Evolutionary conservation across 2,888 invertebrate genomes (phyloP), one percentile per base, ranked within the genome.

Genomic region (Drosophila melanosoma): DNA sequence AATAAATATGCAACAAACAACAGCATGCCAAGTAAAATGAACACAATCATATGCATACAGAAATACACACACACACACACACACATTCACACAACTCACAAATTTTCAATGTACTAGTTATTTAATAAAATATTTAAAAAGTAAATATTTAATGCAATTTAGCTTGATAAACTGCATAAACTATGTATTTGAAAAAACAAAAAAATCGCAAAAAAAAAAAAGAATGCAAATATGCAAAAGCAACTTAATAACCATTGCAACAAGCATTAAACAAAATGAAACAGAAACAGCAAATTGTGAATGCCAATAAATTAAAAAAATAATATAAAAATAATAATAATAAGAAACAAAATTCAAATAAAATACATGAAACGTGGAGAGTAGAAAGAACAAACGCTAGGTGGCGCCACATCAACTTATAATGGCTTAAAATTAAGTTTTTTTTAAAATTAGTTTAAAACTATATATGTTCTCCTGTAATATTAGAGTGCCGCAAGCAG

Each of bases 71-170:
- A 73, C 42, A 40, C 15, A n/a, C n/a, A 74, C 12, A 29, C 11
- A 64, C 8, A 57, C 38, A 26, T 26, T 2, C 26, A 49, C 17
- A 63, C 29, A n/a, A 57, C 12, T 54, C 26, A 66, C 52, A 68
- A 32, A 29, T 68, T 83, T 69, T 76, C 60, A 81, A 83, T 67
- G 69, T 83, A 79, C 71, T 71, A 78, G 89, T 69, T 87, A 76
- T 82, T 76, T 68, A 71, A 82, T 59, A 73, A 68, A 70, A 68
- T 78, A 83, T 72, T 75, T 75, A 69, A 69, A n/a, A 54, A 66
- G 54, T 62, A 78, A 66, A 73, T 74, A 83, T 88, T 88, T 73
- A 70, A 73, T 67, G 69, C 62, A 72, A 79, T 64, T 83, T 79
- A 74, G 75, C 79, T 83, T 79, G 68, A 66, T 70, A 73, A 58